Conservation (phyloP, 1,140 invertebrate genomes). For the Periplaneta americana region DNA sequence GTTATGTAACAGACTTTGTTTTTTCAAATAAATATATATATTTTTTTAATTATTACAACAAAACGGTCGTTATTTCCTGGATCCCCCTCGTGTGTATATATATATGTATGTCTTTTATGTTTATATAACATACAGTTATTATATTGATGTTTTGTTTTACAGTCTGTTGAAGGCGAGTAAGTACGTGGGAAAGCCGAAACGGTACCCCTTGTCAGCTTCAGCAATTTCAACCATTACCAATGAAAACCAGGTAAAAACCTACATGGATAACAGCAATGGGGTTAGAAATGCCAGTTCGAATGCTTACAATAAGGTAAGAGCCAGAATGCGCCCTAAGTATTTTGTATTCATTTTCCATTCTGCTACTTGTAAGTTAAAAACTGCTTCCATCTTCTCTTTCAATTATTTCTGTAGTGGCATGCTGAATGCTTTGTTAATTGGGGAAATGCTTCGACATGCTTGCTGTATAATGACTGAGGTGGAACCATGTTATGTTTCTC, state of each 20-base stretch:
- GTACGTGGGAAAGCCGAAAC: conserved; percentile 38
- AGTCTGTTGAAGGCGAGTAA: conserved; percentile 34
- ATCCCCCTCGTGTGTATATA: too few species aligned
- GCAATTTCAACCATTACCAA: conserved; percentile 36
- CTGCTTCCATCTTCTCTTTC: not conserved
- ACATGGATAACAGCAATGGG: conserved; percentile 93
- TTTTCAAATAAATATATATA: not conserved
- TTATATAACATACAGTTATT: too few species aligned
- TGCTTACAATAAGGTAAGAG: conserved; percentile 86
- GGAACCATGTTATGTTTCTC: too few species aligned
- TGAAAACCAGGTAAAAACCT: conserved; percentile 88
- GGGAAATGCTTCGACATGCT: not conserved
- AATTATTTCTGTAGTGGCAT: not conserved
- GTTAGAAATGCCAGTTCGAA: conserved; percentile 73
- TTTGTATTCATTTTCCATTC: not conserved
- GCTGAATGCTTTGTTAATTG: not conserved
- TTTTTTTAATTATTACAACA: too few species aligned
- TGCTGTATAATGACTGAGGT: too few species aligned
- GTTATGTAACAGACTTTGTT: too few species aligned
- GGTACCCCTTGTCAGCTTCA: conserved; percentile 27
- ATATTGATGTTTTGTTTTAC: conserved; percentile 15
- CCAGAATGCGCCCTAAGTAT: conserved; percentile 27
- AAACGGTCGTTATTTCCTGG: too few species aligned
- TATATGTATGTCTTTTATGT: too few species aligned
- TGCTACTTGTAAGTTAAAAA: not conserved